A percentile compares a stretch with the other conserved stretches of the same genome.
Conservation (phyloP, 2,888 invertebrate species). For the Leptinotarsa peninsularis region DNA sequence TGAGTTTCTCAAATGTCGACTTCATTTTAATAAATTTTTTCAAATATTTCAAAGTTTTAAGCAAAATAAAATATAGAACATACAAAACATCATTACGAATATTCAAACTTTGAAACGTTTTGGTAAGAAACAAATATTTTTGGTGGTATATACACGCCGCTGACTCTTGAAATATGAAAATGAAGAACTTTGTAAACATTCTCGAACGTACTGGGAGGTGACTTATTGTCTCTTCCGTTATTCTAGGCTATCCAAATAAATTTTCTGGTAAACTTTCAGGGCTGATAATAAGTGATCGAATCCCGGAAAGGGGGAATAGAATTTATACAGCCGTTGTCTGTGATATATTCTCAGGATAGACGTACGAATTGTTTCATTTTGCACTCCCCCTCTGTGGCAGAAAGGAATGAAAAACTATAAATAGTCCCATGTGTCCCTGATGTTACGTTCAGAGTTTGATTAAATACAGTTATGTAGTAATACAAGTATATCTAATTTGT, state of each 20-base stretch:
- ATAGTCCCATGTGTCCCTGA: not conserved
- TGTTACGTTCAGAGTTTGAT: not conserved
- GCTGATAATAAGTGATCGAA: conserved; percentile 25
- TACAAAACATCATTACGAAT: too few relatives aligned
- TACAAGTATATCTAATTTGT: not conserved
- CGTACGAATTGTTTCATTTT: conserved; percentile 23
- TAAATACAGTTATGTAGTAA: not conserved
- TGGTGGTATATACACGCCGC: not conserved
- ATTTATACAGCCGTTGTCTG: conserved; percentile 26
- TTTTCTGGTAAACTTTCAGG: conserved; percentile 24
- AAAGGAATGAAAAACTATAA: conserved; percentile 5
- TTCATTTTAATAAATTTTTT: too few relatives aligned
- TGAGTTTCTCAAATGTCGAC: too few relatives aligned
- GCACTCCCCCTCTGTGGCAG: conserved; percentile 1
- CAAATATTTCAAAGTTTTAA: too few relatives aligned
- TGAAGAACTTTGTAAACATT: not conserved
- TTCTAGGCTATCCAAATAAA: conserved; percentile 10
- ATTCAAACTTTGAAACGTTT: too few relatives aligned
- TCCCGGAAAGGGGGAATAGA: not conserved
- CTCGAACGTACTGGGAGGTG: not conserved
- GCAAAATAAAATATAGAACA: too few relatives aligned
- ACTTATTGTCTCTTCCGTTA: conserved; percentile 4
- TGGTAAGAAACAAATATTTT: not conserved
- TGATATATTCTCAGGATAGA: conserved; percentile 25
- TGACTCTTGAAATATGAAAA: not conserved